phyloP scores from a whole-genome alignment of 1,140 invertebrate genomes.

The Camponotus vicinus region DNA sequence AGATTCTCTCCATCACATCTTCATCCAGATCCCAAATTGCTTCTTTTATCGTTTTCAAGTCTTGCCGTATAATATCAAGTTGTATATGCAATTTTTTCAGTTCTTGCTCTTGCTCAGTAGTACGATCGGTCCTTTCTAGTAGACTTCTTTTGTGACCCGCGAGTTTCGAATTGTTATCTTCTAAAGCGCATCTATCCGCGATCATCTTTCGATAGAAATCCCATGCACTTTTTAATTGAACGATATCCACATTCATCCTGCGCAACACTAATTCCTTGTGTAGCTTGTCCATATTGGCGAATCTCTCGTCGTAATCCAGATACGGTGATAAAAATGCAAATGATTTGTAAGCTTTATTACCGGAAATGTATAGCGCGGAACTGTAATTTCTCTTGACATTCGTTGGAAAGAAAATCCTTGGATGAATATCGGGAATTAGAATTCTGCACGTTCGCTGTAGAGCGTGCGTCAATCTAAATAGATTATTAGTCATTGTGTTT shows the following conservation, averaged over 20 bases:
- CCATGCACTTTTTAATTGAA: slow-evolving; percentile 86
- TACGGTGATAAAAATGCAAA: slow-evolving; percentile 88
- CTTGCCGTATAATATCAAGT: slow-evolving; percentile 87
- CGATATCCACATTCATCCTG: slow-evolving; percentile 83
- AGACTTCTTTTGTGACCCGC: slow-evolving; percentile 72
- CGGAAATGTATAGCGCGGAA: slow-evolving; percentile 89
- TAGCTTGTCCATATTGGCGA: slow-evolving; percentile 84
- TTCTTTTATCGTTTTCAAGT: slow-evolving; percentile 87
- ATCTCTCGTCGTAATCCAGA: slow-evolving; percentile 87
- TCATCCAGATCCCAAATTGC: slow-evolving; percentile 89
- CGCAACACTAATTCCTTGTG: slow-evolving; percentile 85
- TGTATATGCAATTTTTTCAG: slow-evolving; percentile 86
- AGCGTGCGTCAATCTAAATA: not conserved
- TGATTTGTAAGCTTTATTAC: slow-evolving; percentile 87
- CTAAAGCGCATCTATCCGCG: slow-evolving; percentile 82
- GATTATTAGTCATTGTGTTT: not conserved
- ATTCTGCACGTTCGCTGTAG: slow-evolving; percentile 1
- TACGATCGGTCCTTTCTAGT: slow-evolving; percentile 79
- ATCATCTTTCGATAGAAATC: slow-evolving; percentile 85
- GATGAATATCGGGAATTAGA: not conserved
- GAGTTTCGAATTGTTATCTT: slow-evolving; percentile 82
- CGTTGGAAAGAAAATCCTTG: not conserved
- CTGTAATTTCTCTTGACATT: slow-evolving; percentile 64
- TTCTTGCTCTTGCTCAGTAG: slow-evolving; percentile 81
- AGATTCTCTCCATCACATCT: slow-evolving; percentile 85